Conservation (phyloP, 64 coral and sea anemone genomes). For the Montipora cactus region DNA sequence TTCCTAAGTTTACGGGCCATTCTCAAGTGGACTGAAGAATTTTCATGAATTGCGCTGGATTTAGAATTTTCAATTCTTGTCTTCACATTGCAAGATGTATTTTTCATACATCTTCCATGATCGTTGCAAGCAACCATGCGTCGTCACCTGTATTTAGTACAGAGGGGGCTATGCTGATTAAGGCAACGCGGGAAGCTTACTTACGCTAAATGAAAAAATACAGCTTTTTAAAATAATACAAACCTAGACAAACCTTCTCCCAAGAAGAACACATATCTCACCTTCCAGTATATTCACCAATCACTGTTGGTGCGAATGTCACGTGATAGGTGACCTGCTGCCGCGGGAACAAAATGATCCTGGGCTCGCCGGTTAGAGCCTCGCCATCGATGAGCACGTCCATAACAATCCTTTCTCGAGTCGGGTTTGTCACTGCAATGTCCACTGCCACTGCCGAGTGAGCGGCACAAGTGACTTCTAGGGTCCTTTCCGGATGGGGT, state of each 20-base stretch:
- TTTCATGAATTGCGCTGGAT: too few species aligned
- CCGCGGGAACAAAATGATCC: slow-evolving; percentile 70
- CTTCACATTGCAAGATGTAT: too few species aligned
- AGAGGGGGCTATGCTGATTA: too few species aligned
- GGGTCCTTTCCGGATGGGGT: slow-evolving; percentile 72
- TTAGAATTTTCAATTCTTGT: too few species aligned
- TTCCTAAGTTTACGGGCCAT: neutral
- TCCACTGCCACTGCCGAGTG: slow-evolving; percentile 82
- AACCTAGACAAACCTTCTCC: too few species aligned
- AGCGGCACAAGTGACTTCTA: slow-evolving; percentile 92
- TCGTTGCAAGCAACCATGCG: too few species aligned
- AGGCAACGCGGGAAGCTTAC: too few species aligned
- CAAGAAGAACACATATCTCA: neutral
- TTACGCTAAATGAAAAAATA: too few species aligned
- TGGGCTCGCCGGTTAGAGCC: slow-evolving; percentile 80
- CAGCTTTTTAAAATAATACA: too few species aligned
- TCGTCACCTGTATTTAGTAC: too few species aligned
- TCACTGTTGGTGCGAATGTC: slow-evolving; percentile 78
- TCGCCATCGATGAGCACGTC: slow-evolving; percentile 83
- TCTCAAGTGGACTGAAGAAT: neutral
- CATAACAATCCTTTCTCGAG: slow-evolving; percentile 78
- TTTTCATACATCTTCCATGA: too few species aligned
- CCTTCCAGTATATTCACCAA: slow-evolving; percentile 90
- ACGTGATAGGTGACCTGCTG: slow-evolving; percentile 82
- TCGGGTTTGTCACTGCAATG: slow-evolving; percentile 93